A percentile compares a stretch with the other conserved stretches of the same genome.
These are phyloP conservation scores for Lepus timidus DNA, from an alignment of 2,113 vertebrate genomes.

Conservation along the genomic window DNA sequence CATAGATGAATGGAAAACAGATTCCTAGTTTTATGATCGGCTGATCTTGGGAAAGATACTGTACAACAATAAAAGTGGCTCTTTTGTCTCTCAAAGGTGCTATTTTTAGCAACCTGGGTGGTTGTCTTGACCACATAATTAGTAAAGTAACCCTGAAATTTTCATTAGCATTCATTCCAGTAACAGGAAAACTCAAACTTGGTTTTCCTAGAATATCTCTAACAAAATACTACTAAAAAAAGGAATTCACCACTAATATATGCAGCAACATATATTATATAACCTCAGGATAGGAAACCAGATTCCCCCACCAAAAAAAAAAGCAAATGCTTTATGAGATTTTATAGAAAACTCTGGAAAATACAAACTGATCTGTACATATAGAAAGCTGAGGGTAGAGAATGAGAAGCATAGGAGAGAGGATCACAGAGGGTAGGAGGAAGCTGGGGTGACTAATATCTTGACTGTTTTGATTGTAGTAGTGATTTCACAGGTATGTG, in stretches of 20 bases:
- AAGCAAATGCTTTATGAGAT: background rate
- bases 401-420: background rate
- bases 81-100: constrained; percentile 91
- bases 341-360: background rate
- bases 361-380: background rate
- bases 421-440: background rate
- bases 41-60: constrained; percentile 87
- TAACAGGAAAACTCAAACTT: background rate
- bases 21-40: constrained; percentile 90
- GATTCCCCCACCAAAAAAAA: background rate
- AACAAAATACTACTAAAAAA: background rate
- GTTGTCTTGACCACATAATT: background rate
- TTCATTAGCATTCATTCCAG: background rate
- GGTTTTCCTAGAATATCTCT: background rate
- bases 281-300: background rate
- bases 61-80: constrained; percentile 86
- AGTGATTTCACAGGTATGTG: background rate
- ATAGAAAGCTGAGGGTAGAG: background rate
- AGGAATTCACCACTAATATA: background rate
- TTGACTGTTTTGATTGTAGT: background rate
- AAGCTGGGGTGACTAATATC: background rate
- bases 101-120: background rate
- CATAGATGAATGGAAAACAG: constrained; percentile 89
- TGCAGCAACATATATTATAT: background rate
- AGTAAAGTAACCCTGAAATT: background rate